phyloP scores from a whole-genome alignment of 2,113 vertebrate species.

The Verasper variegatus region DNA sequence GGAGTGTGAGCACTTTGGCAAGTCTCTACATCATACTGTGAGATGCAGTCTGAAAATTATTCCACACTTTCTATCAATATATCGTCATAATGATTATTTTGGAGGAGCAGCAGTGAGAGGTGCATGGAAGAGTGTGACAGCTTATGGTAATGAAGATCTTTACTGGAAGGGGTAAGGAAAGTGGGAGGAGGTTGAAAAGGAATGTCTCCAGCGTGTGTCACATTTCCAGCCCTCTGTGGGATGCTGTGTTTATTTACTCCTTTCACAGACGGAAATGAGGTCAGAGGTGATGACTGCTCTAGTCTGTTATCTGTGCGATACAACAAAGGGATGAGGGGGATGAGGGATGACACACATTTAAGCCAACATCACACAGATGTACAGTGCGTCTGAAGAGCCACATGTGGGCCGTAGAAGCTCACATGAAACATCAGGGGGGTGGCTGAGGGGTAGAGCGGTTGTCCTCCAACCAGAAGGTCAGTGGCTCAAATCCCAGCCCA shows the following conservation, averaged over 20 bases:
- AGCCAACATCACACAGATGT: constrained; percentile 20
- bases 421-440: constrained; percentile 16
- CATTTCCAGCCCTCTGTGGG: constrained; percentile 65
- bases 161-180: constrained; percentile 15
- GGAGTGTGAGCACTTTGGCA: not conserved
- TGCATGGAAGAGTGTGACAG: not conserved
- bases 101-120: not conserved
- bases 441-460: too few species aligned
- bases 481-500: too few species aligned
- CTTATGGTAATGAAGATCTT: not conserved
- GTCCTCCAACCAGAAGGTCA: too few species aligned
- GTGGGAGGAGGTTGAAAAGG: constrained; percentile 36
- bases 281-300: constrained; percentile 65
- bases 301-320: constrained; percentile 46
- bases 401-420: constrained; percentile 5
- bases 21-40: not conserved
- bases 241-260: constrained; percentile 70
- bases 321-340: constrained; percentile 36
- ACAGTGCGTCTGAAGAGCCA: constrained; percentile 18
- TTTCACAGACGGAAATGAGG: constrained; percentile 66
- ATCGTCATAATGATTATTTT: not conserved
- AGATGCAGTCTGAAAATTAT: not conserved
- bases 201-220: constrained; percentile 72
- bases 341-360: constrained; percentile 48
- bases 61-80: not conserved